Conservation (phyloP, 2,888 invertebrate genomes). For the Myopa testacea region DNA sequence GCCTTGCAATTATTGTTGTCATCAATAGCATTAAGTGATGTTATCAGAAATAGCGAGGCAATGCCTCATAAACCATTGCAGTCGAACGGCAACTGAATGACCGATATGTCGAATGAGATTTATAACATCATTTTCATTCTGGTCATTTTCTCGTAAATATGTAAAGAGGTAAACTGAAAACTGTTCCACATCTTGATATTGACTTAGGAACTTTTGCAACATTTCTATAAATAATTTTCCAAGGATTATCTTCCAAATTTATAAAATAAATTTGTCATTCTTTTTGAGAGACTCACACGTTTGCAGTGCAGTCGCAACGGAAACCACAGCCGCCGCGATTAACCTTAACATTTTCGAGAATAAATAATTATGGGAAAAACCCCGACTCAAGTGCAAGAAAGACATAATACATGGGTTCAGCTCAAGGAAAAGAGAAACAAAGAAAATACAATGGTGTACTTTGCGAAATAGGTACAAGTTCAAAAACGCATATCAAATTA, state of each 20-base stretch:
- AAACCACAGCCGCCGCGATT: background rate
- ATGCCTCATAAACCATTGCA: conserved; percentile 27
- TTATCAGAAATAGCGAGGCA: conserved; percentile 25
- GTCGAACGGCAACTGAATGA: conserved; percentile 7
- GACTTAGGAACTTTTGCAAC: background rate
- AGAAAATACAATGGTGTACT: background rate
- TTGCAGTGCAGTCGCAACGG: background rate
- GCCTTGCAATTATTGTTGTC: too few relatives aligned
- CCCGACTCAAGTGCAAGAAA: conserved; percentile 18
- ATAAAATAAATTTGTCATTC: too few relatives aligned
- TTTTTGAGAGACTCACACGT: background rate
- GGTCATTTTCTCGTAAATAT: background rate
- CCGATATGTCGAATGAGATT: conserved; percentile 17
- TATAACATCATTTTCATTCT: background rate
- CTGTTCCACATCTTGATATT: too few relatives aligned
- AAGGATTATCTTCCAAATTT: background rate
- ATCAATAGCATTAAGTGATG: background rate
- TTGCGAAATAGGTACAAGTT: conserved; percentile 15
- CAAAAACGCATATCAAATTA: conserved; percentile 13
- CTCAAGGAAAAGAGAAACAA: background rate
- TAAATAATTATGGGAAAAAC: conserved; percentile 32
- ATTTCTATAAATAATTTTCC: background rate
- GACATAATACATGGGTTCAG: conserved; percentile 10
- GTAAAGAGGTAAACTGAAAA: too few relatives aligned
- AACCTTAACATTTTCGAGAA: conserved; percentile 32